Conservation (phyloP, 2,113 vertebrate species). For the Serilophus lunatus region DNA sequence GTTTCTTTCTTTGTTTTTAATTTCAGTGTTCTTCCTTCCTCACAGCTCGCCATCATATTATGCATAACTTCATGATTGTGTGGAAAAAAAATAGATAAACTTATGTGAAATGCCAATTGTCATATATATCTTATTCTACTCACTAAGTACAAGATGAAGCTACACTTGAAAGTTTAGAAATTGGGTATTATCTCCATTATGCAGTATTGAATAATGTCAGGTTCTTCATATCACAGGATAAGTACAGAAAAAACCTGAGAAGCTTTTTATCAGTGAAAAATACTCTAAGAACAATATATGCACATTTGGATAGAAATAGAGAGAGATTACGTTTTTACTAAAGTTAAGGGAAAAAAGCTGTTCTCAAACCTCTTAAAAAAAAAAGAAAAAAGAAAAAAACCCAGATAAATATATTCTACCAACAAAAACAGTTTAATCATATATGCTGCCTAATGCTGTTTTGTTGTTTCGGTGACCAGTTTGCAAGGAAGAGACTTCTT, state of each 20-base stretch:
- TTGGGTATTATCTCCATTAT: not conserved
- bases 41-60: not conserved
- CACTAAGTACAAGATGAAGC: conserved; percentile 1
- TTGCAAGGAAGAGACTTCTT: conserved; percentile 9
- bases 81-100: not conserved
- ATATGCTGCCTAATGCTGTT: not conserved
- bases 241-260: not conserved
- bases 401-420: not conserved
- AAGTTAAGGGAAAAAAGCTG: not conserved
- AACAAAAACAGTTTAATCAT: conserved; percentile 27
- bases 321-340: conserved; percentile 3
- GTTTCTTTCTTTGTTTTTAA: not conserved
- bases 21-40: not conserved
- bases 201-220: conserved; percentile 25
- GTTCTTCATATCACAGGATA: conserved; percentile 48
- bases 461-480: not conserved
- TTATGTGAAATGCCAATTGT: not conserved
- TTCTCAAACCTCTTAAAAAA: not conserved
- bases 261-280: conserved; percentile 33
- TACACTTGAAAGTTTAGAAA: conserved; percentile 29
- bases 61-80: not conserved
- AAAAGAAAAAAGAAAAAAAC: not conserved
- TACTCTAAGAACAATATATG: conserved; percentile 18
- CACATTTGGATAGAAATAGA: conserved; percentile 1
- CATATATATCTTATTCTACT: not conserved